These are phyloP conservation scores for Aegithalos caudatus DNA, from an alignment of 2,113 vertebrate genomes.

Conservation along the genomic window DNA sequence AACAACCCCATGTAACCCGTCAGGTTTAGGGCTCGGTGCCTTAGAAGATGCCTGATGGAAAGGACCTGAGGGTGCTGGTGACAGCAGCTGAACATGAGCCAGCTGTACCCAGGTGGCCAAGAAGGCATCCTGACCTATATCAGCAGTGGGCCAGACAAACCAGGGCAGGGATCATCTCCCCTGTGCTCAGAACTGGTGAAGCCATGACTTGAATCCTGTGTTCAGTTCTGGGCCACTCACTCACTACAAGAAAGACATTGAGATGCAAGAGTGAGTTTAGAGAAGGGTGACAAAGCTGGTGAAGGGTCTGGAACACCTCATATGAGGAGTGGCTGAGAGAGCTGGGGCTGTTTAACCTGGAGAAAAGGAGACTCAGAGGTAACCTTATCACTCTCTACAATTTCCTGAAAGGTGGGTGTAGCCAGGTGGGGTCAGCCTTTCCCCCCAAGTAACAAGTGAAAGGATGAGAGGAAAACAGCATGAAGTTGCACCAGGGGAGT, in stretches of 20 bases:
- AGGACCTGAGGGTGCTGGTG: not conserved
- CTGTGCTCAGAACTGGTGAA: not conserved
- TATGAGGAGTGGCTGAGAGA: not conserved
- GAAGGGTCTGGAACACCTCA: not conserved
- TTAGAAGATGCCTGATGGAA: not conserved
- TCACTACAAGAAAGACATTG: not conserved
- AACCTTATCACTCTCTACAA: not conserved
- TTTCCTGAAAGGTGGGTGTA: not conserved
- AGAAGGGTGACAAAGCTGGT: not conserved
- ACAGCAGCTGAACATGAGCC: not conserved
- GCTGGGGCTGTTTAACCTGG: not conserved
- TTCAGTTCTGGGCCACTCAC: not conserved
- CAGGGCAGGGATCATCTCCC: accelerated
- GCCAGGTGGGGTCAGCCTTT: not conserved
- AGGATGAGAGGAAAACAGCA: not conserved
- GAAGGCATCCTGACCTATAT: not conserved
- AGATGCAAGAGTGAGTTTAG: not conserved
- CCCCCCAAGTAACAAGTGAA: not conserved
- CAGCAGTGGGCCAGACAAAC: not conserved
- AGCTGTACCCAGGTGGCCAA: not conserved
- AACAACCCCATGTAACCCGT: not conserved
- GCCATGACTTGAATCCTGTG: not conserved
- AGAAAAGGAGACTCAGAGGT: not conserved
- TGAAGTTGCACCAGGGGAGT: not conserved
- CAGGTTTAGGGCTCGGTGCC: not conserved